phyloP scores from a whole-genome alignment of 2,113 vertebrate genomes.

The Polyodon spathula region DNA sequence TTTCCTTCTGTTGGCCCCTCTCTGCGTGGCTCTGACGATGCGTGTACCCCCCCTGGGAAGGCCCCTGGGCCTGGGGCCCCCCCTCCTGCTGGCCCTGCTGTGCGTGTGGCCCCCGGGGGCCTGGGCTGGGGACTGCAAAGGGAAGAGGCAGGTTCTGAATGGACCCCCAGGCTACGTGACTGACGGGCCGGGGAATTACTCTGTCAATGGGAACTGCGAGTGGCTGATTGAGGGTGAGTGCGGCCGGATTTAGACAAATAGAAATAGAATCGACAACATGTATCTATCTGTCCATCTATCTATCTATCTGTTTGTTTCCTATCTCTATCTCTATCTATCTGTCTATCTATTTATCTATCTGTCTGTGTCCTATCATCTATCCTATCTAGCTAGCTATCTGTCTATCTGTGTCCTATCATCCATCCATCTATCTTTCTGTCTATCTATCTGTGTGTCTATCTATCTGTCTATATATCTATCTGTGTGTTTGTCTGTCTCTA shows the following conservation, averaged over 20 bases:
- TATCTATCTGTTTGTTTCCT: no score
- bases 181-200: constrained; percentile 87
- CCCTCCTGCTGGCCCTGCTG: constrained; percentile 41
- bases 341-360: background rate
- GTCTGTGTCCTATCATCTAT: no score
- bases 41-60: background rate
- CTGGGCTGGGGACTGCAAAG: constrained; percentile 74
- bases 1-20: no score
- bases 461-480: background rate
- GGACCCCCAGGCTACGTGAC: constrained; percentile 72
- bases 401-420: no score
- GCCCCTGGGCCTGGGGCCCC: constrained; percentile 1
- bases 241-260: background rate
- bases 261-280: no score
- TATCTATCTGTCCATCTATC: no score
- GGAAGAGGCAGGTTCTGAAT: constrained; percentile 72
- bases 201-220: constrained; percentile 87
- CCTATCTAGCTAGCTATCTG: no score
- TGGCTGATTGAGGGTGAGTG: constrained; percentile 84
- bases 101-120: constrained; percentile 27
- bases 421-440: no score
- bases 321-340: background rate
- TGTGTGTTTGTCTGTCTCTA: no score
- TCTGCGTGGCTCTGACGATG: background rate
- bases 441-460: background rate